Evolutionary conservation across 1,140 invertebrate species (phyloP), one percentile per base, ranked within the genome.

Genomic region (Grapholita molesta): DNA sequence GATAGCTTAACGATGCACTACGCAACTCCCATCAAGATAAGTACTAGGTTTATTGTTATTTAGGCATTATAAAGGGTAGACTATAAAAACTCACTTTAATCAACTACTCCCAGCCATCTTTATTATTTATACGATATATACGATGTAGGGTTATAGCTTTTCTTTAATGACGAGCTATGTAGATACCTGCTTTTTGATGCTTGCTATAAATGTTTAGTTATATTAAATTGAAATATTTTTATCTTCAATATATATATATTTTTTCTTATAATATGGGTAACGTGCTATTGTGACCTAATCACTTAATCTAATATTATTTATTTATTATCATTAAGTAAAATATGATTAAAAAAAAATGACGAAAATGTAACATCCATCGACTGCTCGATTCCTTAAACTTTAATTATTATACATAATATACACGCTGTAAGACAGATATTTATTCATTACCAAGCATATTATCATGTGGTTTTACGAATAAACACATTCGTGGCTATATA

Each of bases 1-100:
- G 68, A 70, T 72, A 61, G 69, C 52, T 72, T 75, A 75, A 75
- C 70, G 74, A 72, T 70, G 69, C 67, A 69, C 66, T 55, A 67
- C 72, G 28, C 15, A 66, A 61, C 69, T 75, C 55, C 55, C 55
- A 71, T 68, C 70, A 66, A 65, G 30, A 48, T 67, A 69, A 55
- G 64, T 66, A 67, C 61, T 68, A 73, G 67, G 32, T 68, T 73
- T 73, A 70, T 70, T 70, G 64, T 64, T 69, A 69, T 64, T 69
- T 55, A 69, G 42, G 66, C 66, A 66, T 69, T 66, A 67, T 70
- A 74, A 64, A 67, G 64, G 64, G 55, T 65, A 35, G 28, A 35
- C 67, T 52, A 67, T 71, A 71, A 70, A 74, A 69, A 24, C 64
- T 23, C 66, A n/a, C 68, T 68, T 61, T 70, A 70, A 74, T 74